Percentiles rank a stretch among this genome's conserved stretches.
Evolutionary conservation across 2,113 vertebrate genomes (phyloP).

Genomic region (Epinephelus moara): DNA sequence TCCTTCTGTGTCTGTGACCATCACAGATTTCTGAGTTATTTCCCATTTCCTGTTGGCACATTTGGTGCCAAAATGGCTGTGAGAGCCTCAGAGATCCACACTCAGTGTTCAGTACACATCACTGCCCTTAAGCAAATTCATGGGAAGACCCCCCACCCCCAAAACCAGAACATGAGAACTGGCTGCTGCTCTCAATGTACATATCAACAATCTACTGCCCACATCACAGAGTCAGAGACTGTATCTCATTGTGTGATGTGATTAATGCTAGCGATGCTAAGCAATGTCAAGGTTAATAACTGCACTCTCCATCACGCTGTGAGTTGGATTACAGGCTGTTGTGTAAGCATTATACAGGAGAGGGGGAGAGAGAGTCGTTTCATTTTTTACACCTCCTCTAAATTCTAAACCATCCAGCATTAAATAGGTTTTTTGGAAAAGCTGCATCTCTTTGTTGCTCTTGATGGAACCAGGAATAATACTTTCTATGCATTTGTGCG

Average conservation of each 20-base stretch:
- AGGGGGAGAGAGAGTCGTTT: background rate
- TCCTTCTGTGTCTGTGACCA: conserved; percentile 55
- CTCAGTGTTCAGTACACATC: conserved; percentile 10
- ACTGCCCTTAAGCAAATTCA: background rate
- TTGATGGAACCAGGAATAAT: conserved; percentile 5
- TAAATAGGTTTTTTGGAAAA: conserved; percentile 4
- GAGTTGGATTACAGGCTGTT: conserved; percentile 35
- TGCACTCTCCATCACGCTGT: conserved; percentile 35
- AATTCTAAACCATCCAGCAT: conserved; percentile 26
- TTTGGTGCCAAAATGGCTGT: conserved; percentile 52
- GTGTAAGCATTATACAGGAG: conserved; percentile 27
- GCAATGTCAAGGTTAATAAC: conserved; percentile 54
- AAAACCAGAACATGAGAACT: background rate
- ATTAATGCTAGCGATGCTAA: conserved; percentile 17
- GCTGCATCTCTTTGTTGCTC: conserved; percentile 14
- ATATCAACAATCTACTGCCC: conserved; percentile 29
- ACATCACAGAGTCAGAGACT: conserved; percentile 11
- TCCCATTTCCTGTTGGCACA: conserved; percentile 9
- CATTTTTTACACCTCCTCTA: conserved; percentile 18
- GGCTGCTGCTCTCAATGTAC: conserved; percentile 20
- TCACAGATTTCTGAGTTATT: conserved; percentile 1
- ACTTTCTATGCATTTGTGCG: background rate
- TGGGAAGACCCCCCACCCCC: background rate
- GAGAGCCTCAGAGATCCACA: conserved; percentile 22
- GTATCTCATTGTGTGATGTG: conserved; percentile 30